These are phyloP conservation scores for Oreochromis mossambicus DNA, from an alignment of 2,797 vertebrate genomes.

Conservation along the genomic window DNA sequence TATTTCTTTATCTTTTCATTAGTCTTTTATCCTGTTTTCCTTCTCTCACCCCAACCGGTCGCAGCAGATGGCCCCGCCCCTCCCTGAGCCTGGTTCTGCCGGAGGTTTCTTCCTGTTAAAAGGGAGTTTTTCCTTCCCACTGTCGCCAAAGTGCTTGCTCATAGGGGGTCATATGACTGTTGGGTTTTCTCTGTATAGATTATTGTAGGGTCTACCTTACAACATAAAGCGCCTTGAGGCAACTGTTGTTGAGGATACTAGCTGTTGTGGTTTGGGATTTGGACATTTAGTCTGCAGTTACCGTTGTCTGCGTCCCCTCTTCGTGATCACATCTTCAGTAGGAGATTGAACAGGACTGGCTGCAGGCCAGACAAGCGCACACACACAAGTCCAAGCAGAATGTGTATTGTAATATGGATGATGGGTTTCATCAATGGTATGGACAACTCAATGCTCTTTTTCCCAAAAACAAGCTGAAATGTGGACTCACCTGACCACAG, in stretches of 20 bases:
- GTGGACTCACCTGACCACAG: neutral
- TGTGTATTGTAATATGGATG: neutral
- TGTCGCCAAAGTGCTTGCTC: fast-evolving
- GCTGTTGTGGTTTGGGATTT: neutral
- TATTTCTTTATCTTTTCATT: neutral
- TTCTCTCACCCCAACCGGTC: fast-evolving
- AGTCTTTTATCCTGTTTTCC: neutral
- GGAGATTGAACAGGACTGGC: neutral
- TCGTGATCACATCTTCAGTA: neutral
- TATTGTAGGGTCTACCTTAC: fast-evolving
- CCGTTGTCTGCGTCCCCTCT: neutral
- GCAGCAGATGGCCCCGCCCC: fast-evolving
- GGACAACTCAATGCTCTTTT: neutral
- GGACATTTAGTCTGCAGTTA: neutral
- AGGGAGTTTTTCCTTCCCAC: neutral
- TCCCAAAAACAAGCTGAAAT: neutral
- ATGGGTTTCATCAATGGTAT: neutral
- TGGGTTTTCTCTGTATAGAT: neutral
- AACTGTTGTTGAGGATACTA: neutral
- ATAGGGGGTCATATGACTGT: neutral
- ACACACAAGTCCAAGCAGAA: neutral
- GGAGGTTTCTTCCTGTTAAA: neutral
- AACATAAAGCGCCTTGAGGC: neutral
- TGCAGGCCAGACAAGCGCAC: fast-evolving
- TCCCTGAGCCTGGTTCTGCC: fast-evolving